phyloP scores from a whole-genome alignment of 2,888 invertebrate genomes.

The Parasteatoda lunata region DNA sequence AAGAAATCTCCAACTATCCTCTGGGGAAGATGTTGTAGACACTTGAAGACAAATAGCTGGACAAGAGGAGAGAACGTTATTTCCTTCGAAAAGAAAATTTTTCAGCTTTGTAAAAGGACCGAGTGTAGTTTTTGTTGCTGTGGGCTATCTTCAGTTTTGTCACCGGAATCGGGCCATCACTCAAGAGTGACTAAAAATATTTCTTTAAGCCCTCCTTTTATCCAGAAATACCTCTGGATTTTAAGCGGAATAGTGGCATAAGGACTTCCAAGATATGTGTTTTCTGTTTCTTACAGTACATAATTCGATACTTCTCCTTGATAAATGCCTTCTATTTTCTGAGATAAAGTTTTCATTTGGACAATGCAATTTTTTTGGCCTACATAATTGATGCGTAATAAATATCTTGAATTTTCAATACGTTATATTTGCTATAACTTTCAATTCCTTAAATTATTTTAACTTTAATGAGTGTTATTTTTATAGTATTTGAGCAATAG shows the following conservation, averaged over 20 bases:
- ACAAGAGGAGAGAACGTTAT: constrained; percentile 13
- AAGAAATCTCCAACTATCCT: constrained; percentile 4
- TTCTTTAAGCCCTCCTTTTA: neutral
- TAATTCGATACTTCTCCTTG: no score
- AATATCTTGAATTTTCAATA: no score
- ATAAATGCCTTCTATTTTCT: no score
- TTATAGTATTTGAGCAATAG: no score
- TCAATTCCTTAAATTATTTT: no score
- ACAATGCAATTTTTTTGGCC: no score
- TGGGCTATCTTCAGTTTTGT: constrained; percentile 42
- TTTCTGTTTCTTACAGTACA: no score
- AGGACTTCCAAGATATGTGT: neutral
- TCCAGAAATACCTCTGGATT: neutral
- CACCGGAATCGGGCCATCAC: constrained; percentile 10
- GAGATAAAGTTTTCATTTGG: no score
- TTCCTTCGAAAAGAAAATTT: constrained; percentile 11
- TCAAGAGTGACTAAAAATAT: constrained; percentile 31
- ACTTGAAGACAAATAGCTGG: constrained; percentile 21
- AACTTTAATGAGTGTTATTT: no score
- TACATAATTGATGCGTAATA: no score
- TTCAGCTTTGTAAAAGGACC: constrained; percentile 2
- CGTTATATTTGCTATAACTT: no score
- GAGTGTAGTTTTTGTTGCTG: neutral
- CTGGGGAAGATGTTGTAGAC: constrained; percentile 19
- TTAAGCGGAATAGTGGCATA: neutral